Evolutionary conservation across 1,140 invertebrate species (phyloP), one percentile per base, ranked within the genome.

Genomic region (Drosophila nigrodunni): DNA sequence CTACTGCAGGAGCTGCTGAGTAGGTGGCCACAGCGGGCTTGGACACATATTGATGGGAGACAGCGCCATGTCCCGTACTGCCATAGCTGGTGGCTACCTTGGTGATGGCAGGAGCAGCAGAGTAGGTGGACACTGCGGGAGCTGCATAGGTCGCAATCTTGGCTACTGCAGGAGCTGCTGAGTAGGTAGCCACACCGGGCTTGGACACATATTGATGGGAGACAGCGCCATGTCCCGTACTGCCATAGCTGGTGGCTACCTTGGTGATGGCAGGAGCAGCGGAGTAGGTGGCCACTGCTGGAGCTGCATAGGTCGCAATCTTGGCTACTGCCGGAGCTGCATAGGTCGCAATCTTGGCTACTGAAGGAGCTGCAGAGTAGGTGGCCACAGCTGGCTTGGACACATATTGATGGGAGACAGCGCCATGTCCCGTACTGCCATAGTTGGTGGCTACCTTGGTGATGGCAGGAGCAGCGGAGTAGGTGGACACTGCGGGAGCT

Each of bases 381-480:
- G 62, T 55, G 0, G 79, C 58, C 44, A 81, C 62, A n/a, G 67
- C 55, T 0, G 83, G 81, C 54, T 85, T 87, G 13, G 85, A 89
- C 3, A 89, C 74, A 43, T 90, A 75, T 37, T 90, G 86, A 73
- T 90, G 83, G 4, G 83, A 90, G 18, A 89, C 59, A 15, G 83
- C 81, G 2, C 80, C 86, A 2, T 57, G 54, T 21, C 54, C 54
- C 7, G 15, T 11, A 15, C 35, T 18, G 8, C 34, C 52, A 7
- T 55, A 55, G 2, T 30, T 46, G 6, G 52, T 37, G 7, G 35
- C 35, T 10, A 37, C 35, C 35, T 37, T 37, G 35, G 35, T 37
- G 7, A 15, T 44, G 1, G 43, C 7, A 1, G 43, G 43, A 10
- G 43, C 43, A 13, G 43, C 7, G 0, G 52, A 35, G 13, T 54